Evolutionary conservation across 53 echinoderm and acorn worm genomes (phyloP), one percentile per base, ranked within the genome.

Genomic region (Stichopus horrens): DNA sequence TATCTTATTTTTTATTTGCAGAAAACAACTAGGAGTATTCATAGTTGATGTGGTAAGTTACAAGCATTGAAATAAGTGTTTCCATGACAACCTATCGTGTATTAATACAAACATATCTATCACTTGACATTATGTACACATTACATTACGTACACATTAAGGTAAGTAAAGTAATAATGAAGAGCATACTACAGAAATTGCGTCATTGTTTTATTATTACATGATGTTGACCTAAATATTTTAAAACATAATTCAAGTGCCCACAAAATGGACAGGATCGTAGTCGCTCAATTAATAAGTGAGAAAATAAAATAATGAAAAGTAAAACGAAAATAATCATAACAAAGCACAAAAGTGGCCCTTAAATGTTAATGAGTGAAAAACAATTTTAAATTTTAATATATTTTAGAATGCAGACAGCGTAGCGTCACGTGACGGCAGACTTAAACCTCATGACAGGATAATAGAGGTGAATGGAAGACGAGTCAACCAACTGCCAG

Each of bases 391-490:
- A 20, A 5, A 0, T 54, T 81, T 1, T 0, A 76, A 76, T 55
- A 10, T 14, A 54, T 5, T 14, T 1, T 55, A 81, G 81, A 54
- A 16, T 16, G 23, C 83, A 21, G 63, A 83, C 63, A 83, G 83
- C 22, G 51, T 83, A 58, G 83, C 83, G 6, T 8, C 65, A 21
- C 83, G 83, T 59, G 83, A 83, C 18, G 19, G 65, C 8, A 55
- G 83, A 14, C 59, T 83, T 8, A 53, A 22, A 83, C 21, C 22
- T 16, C 83, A 83, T 55, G 83, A 83, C 37, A 55, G 83, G 22
- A 83, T 83, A 7, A 21, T 83, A 6, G 83, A 83, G 37, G 83
- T 83, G 5, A 83, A 83, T 16, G 83, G 83, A 21, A 59, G 83
- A 54, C 58, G 83, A 37, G 23, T 83, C 9, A 83, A 83, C 65